Evolutionary conservation across 2,888 invertebrate species (phyloP).

Genomic region (Parascotia fuliginaria): DNA sequence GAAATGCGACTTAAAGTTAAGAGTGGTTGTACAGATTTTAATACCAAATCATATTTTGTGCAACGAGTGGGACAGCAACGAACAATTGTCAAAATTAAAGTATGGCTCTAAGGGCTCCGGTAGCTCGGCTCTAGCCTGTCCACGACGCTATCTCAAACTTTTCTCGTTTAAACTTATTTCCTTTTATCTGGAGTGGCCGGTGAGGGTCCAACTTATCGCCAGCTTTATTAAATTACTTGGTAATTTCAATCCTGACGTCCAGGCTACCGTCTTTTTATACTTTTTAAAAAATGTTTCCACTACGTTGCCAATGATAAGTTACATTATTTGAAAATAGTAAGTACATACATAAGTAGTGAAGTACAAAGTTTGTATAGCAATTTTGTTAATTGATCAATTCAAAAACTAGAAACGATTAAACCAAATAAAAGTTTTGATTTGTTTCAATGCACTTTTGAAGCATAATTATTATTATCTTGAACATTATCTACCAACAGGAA

Average conservation of each 20-base stretch:
- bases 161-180: slow-evolving; percentile 82
- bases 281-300: slow-evolving; percentile 35
- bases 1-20: too few species aligned
- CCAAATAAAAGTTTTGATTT: too few species aligned
- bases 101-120: slow-evolving; percentile 36
- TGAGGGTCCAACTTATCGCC: slow-evolving; percentile 67
- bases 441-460: too few species aligned
- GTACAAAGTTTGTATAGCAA: too few species aligned
- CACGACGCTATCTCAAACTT: slow-evolving; percentile 65
- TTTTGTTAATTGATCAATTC: too few species aligned
- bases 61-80: not conserved
- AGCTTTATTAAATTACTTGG: slow-evolving; percentile 80
- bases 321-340: too few species aligned
- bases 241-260: slow-evolving; percentile 73
- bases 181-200: slow-evolving; percentile 70
- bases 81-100: slow-evolving; percentile 39
- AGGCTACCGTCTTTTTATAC: slow-evolving; percentile 63
- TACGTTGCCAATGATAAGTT: not conserved
- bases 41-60: too few species aligned
- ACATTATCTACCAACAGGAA: too few species aligned
- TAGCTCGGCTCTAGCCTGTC: slow-evolving; percentile 32
- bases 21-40: too few species aligned
- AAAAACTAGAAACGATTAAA: too few species aligned
- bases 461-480: too few species aligned
- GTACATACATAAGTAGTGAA: too few species aligned